Evolutionary conservation across 2,797 vertebrate species (phyloP).

Genomic region (Agapornis canus): DNA sequence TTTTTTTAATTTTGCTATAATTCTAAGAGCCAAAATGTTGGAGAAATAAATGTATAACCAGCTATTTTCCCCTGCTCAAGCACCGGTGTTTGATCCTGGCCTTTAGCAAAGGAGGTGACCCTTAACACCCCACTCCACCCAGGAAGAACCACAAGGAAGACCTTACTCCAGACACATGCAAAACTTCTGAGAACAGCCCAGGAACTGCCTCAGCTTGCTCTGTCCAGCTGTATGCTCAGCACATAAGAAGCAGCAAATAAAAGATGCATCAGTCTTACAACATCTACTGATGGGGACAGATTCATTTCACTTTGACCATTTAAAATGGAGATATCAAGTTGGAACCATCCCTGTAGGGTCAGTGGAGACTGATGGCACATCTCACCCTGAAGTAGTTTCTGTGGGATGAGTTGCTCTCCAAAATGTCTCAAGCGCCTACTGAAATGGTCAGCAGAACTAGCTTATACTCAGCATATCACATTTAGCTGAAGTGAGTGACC

Average conservation of each 20-base stretch:
- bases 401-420: background rate
- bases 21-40: background rate
- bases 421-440: background rate
- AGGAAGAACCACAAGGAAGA: background rate
- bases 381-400: background rate
- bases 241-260: background rate
- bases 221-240: background rate
- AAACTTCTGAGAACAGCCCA: background rate
- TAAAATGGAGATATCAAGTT: background rate
- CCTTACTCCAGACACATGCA: background rate
- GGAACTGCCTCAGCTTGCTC: background rate
- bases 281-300: background rate
- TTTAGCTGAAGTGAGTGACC: background rate
- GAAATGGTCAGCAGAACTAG: background rate
- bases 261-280: background rate
- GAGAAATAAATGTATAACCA: background rate
- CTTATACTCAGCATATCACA: fast-evolving
- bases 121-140: background rate
- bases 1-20: background rate
- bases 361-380: background rate
- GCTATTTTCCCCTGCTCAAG: background rate
- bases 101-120: background rate
- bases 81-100: background rate
- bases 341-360: background rate
- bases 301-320: background rate